Conservation (phyloP, 2,113 vertebrate species). For the Ptychochromis oligacanthus region DNA sequence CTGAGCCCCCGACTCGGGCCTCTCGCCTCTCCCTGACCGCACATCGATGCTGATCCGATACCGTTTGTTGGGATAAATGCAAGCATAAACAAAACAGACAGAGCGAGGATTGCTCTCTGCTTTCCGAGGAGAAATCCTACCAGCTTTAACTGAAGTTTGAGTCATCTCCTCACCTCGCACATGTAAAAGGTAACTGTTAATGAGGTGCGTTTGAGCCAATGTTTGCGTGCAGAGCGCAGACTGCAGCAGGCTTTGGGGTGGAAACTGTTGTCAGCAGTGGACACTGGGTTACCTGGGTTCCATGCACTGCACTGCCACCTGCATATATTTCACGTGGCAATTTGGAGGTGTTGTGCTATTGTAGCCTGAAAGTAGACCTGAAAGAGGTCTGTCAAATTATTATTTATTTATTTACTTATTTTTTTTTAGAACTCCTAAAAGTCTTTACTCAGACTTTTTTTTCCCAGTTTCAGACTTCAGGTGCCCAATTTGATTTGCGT, state of each 20-base stretch:
- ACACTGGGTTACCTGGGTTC: neutral
- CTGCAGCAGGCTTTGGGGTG: neutral
- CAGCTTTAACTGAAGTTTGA: slow-evolving; percentile 27
- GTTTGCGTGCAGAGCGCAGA: too few relatives aligned
- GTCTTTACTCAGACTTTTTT: too few relatives aligned
- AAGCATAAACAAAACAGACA: slow-evolving; percentile 55
- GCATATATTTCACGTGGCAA: too few relatives aligned
- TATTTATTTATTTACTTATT: too few relatives aligned
- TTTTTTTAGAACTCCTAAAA: too few relatives aligned
- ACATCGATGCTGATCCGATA: slow-evolving; percentile 40
- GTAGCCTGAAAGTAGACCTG: too few relatives aligned
- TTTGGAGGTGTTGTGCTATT: too few relatives aligned
- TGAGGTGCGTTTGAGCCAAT: neutral
- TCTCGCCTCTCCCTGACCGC: slow-evolving; percentile 12
- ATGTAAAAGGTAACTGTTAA: neutral
- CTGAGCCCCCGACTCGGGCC: neutral
- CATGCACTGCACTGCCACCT: neutral
- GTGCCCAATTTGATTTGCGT: neutral
- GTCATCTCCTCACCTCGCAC: slow-evolving; percentile 15
- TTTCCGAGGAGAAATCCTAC: slow-evolving; percentile 29
- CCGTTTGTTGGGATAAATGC: slow-evolving; percentile 40
- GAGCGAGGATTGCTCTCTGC: slow-evolving; percentile 23
- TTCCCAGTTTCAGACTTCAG: neutral
- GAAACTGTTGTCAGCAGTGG: neutral
- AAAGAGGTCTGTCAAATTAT: too few relatives aligned